These are phyloP conservation scores for Drosophila robusta DNA, from an alignment of 2,888 invertebrate genomes.

Conservation along the genomic window DNA sequence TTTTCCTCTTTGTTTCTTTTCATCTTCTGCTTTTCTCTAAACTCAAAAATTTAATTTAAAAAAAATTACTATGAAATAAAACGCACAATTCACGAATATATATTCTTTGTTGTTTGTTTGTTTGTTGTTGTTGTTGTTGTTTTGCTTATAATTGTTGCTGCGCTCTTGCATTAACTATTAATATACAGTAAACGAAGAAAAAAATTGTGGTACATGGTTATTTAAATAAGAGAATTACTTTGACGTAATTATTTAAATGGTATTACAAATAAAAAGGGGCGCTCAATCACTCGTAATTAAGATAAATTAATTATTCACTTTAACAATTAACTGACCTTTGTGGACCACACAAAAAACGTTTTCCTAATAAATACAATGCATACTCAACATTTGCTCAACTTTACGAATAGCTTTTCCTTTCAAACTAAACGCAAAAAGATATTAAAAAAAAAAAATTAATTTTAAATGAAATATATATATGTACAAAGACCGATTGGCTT, in stretches of 20 bases:
- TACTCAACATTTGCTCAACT: slow-evolving; percentile 8
- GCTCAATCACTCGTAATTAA: slow-evolving; percentile 25
- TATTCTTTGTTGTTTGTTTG: slow-evolving; percentile 2
- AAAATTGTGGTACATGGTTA: slow-evolving; percentile 47
- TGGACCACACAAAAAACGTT: slow-evolving; percentile 19
- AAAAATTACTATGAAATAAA: slow-evolving; percentile 40
- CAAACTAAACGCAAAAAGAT: not conserved
- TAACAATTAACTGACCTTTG: slow-evolving; percentile 48
- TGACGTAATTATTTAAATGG: slow-evolving; percentile 20
- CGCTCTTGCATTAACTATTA: slow-evolving; percentile 55
- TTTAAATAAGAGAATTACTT: slow-evolving; percentile 50
- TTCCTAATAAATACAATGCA: slow-evolving; percentile 35
- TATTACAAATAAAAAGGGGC: slow-evolving; percentile 46
- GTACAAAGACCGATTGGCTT: slow-evolving; percentile 36
- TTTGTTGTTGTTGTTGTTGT: not conserved
- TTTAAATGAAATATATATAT: slow-evolving; percentile 30
- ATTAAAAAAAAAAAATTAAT: slow-evolving; percentile 1
- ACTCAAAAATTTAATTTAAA: slow-evolving; percentile 24
- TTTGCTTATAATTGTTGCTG: slow-evolving; percentile 19
- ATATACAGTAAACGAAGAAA: slow-evolving; percentile 59
- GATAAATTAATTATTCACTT: slow-evolving; percentile 54
- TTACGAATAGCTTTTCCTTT: not conserved
- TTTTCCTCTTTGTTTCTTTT: slow-evolving; percentile 51
- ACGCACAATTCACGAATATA: slow-evolving; percentile 37
- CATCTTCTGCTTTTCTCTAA: slow-evolving; percentile 10